Conservation (phyloP, 2,113 vertebrate species). For the Podocnemis expansa region DNA sequence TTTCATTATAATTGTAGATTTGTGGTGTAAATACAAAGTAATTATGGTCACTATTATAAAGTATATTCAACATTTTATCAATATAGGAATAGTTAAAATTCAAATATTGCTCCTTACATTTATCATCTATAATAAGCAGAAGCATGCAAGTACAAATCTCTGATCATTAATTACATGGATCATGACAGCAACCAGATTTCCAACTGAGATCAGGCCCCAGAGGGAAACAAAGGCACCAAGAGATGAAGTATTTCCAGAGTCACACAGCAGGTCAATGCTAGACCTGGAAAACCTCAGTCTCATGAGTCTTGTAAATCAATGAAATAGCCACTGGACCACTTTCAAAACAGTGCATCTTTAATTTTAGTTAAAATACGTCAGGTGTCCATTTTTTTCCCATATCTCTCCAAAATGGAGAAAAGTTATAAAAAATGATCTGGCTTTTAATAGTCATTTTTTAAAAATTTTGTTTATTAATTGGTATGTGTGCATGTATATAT, state of each 20-base stretch:
- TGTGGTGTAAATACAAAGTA: not conserved
- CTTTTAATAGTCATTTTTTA: not conserved
- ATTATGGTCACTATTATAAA: not conserved
- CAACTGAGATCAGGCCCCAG: not conserved
- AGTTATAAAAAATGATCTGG: constrained; percentile 11
- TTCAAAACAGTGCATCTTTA: not conserved
- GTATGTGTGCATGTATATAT: not conserved
- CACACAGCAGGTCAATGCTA: not conserved
- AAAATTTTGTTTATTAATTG: not conserved
- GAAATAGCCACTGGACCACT: not conserved
- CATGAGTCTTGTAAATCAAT: not conserved
- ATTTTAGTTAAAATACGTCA: not conserved
- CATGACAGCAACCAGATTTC: not conserved
- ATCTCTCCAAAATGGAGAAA: not conserved
- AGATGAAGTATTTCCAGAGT: not conserved
- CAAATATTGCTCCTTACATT: not conserved
- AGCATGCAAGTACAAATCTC: not conserved
- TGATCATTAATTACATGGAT: not conserved
- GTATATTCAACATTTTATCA: not conserved
- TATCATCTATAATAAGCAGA: not conserved
- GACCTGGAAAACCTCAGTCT: not conserved
- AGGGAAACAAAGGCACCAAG: not conserved
- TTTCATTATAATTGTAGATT: not conserved
- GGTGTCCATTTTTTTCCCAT: not conserved
- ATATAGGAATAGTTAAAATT: not conserved